Percentiles rank a stretch among this genome's conserved stretches.
Conservation (phyloP, 2,888 invertebrate genomes). For the Neocrepidodera transversa region DNA sequence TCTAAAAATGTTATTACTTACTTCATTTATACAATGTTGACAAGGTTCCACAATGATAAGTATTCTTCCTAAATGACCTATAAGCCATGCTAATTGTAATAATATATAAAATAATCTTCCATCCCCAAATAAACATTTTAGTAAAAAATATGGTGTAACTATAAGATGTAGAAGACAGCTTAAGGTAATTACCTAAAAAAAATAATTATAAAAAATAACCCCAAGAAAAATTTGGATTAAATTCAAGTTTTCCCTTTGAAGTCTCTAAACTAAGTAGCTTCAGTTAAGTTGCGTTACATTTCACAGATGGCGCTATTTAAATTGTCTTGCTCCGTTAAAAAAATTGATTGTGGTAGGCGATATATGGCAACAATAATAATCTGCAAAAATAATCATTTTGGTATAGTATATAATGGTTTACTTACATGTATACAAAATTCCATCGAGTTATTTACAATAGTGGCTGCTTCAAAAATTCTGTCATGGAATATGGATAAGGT, state of each 20-base stretch:
- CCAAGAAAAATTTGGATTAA: too few relatives aligned
- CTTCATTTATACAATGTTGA: constrained; percentile 42
- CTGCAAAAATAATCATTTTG: too few relatives aligned
- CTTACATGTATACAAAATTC: constrained; percentile 39
- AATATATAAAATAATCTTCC: constrained; percentile 52
- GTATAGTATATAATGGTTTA: too few relatives aligned
- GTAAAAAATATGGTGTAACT: constrained; percentile 44
- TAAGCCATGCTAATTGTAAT: constrained; percentile 37
- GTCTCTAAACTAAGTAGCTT: too few relatives aligned
- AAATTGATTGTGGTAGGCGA: too few relatives aligned
- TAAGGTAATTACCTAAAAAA: constrained; percentile 47
- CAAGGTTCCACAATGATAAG: constrained; percentile 46
- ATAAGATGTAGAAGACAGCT: constrained; percentile 45
- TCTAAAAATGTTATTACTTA: too few relatives aligned
- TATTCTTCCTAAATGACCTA: constrained; percentile 41
- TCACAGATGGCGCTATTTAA: too few relatives aligned
- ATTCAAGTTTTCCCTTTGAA: too few relatives aligned
- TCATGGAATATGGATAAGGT: constrained; percentile 36
- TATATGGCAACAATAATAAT: too few relatives aligned
- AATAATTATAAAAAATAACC: too few relatives aligned
- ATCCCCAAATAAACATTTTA: constrained; percentile 40
- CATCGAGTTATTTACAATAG: constrained; percentile 37
- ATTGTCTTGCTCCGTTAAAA: too few relatives aligned
- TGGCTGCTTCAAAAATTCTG: constrained; percentile 39
- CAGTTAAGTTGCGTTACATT: too few relatives aligned